phyloP scores from a whole-genome alignment of 1,140 invertebrate genomes.

The Stenopsyche tienmushanensis region DNA sequence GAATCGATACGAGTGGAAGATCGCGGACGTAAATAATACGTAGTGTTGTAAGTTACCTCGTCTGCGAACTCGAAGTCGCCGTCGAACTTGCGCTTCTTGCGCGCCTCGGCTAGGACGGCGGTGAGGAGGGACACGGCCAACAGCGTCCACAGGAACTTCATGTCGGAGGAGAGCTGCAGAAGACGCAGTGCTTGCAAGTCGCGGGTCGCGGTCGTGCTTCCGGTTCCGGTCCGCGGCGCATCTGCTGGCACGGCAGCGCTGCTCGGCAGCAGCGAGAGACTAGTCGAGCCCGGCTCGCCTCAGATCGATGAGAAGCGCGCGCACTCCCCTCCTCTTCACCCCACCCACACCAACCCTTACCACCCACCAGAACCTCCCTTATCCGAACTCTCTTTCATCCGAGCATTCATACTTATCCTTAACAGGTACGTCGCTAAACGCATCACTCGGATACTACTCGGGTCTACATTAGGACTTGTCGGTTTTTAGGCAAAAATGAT shows the following conservation, averaged over 20 bases:
- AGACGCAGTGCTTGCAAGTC: too few relatives aligned
- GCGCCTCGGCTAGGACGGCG: conserved; percentile 51
- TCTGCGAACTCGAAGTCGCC: conserved; percentile 70
- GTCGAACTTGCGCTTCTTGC: conserved; percentile 65
- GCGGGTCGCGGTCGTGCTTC: neutral
- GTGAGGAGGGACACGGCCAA: conserved; percentile 49
- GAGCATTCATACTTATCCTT: too few relatives aligned
- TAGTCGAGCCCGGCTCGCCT: conserved; percentile 7
- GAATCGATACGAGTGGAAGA: neutral
- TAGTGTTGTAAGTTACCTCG: too few relatives aligned
- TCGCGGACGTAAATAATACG: neutral
- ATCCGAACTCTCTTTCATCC: neutral
- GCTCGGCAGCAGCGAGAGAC: conserved; percentile 1
- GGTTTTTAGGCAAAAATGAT: too few relatives aligned
- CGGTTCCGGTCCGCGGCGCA: too few relatives aligned
- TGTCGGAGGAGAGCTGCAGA: conserved; percentile 37
- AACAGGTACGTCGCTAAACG: too few relatives aligned
- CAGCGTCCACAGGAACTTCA: conserved; percentile 53
- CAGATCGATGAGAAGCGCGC: neutral
- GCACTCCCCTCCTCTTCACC: neutral
- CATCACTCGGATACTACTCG: too few relatives aligned
- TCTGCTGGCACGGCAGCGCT: conserved; percentile 25
- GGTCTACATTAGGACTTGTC: too few relatives aligned
- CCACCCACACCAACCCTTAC: neutral
- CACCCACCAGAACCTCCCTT: neutral